Conservation (phyloP, 2,888 invertebrate species). For the Xestia c-nigrum region DNA sequence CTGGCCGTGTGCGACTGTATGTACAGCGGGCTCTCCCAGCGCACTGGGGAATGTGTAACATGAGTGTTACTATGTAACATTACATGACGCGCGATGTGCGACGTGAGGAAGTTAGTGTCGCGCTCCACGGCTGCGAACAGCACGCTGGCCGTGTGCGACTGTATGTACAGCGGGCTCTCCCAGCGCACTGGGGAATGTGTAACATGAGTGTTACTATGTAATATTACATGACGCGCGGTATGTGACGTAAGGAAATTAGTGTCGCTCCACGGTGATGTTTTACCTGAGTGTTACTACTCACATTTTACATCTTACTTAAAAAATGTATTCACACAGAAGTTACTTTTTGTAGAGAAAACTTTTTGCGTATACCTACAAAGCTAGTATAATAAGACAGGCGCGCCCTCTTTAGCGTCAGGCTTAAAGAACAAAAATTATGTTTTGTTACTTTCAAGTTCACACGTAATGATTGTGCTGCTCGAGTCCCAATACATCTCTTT, state of each 20-base stretch:
- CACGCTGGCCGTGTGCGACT: conserved; percentile 96
- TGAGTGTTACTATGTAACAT: not conserved
- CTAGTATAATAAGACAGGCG: not conserved
- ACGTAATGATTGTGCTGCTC: not conserved
- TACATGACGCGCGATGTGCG: conserved; percentile 96
- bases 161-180: conserved; percentile 96
- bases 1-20: conserved; percentile 96
- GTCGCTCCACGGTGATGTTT: not conserved
- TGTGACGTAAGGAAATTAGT: conserved; percentile 1
- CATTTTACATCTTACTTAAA: no score
- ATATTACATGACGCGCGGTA: conserved; percentile 93
- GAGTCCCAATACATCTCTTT: not conserved
- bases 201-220: not conserved
- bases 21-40: conserved; percentile 96
- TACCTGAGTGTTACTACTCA: no score
- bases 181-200: conserved; percentile 92
- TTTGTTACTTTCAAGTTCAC: not conserved
- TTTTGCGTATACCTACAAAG: no score
- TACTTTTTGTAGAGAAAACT: no score
- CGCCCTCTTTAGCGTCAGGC: not conserved
- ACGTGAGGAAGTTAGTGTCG: conserved; percentile 96
- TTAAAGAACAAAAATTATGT: no score
- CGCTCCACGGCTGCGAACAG: conserved; percentile 96
- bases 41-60: conserved; percentile 88
- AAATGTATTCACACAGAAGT: no score